These are phyloP conservation scores for Calyptomena viridis DNA, from an alignment of 2,113 vertebrate species.

Conservation along the genomic window DNA sequence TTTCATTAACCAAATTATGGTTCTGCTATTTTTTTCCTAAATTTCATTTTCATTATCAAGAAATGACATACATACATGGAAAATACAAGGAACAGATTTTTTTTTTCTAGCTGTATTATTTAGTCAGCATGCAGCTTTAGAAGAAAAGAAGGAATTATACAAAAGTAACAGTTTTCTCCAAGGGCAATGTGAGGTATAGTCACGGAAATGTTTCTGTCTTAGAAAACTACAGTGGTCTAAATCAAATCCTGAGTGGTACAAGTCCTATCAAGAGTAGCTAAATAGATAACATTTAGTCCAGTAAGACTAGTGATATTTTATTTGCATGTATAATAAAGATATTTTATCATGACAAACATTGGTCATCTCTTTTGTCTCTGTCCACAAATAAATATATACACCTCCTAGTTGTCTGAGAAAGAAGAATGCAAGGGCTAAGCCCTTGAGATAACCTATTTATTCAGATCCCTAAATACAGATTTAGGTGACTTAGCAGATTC, in stretches of 20 bases:
- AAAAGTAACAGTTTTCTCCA: background rate
- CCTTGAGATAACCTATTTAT: background rate
- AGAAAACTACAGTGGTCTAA: background rate
- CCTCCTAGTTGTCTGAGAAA: background rate
- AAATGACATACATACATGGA: background rate
- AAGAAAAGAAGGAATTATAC: background rate
- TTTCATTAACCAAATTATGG: background rate
- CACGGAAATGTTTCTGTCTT: background rate
- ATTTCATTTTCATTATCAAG: background rate
- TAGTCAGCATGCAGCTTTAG: background rate
- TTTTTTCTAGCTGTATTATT: background rate
- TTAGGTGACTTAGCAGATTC: background rate
- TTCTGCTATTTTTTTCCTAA: background rate
- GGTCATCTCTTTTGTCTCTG: background rate
- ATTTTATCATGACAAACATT: background rate
- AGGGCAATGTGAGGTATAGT: background rate
- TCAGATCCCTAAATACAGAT: background rate
- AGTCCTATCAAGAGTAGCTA: background rate
- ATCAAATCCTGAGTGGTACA: background rate
- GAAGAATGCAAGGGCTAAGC: background rate
- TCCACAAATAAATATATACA: background rate
- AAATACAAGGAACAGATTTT: background rate
- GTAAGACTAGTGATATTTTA: background rate
- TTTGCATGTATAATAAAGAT: background rate
- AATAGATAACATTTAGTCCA: background rate